Conservation (phyloP, 2,113 vertebrate species). For the Lota lota region DNA sequence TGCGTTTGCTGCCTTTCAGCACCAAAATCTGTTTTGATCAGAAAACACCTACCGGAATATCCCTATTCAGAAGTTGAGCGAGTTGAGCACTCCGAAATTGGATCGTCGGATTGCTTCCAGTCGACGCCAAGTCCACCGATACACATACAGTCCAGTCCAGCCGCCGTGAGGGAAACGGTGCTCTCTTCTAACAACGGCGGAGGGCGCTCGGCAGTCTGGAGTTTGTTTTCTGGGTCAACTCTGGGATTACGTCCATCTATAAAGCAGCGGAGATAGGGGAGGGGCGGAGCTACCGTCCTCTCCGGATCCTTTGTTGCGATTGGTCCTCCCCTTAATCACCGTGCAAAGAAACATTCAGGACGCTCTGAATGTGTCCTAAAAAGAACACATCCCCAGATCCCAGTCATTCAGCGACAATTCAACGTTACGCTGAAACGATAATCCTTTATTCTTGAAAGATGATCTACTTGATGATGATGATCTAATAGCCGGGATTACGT, state of each 20-base stretch:
- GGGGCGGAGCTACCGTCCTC: conserved; percentile 65
- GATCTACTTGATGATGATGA: no score
- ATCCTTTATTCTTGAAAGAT: no score
- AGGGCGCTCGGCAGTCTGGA: conserved; percentile 45
- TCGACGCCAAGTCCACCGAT: conserved; percentile 46
- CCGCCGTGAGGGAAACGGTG: no score
- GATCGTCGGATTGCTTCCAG: conserved; percentile 34
- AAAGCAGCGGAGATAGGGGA: conserved; percentile 39
- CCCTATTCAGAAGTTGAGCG: conserved; percentile 48
- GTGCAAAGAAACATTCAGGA: conserved; percentile 64
- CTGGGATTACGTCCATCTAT: conserved; percentile 71
- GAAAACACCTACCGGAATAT: conserved; percentile 55
- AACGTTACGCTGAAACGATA: no score
- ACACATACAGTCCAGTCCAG: conserved; percentile 50
- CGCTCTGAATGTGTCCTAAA: conserved; percentile 2
- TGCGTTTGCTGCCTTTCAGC: no score
- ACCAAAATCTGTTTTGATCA: no score
- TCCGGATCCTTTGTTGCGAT: conserved; percentile 70
- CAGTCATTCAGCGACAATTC: no score
- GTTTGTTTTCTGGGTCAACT: conserved; percentile 78
- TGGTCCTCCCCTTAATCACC: conserved; percentile 72
- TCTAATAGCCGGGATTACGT: no score
- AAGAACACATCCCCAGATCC: no score
- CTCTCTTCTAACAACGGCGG: conserved; percentile 19
- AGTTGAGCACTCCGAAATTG: conserved; percentile 26